Evolutionary conservation across 2,888 invertebrate species (phyloP), one percentile per base, ranked within the genome.

Genomic region (Heliconius hortense): DNA sequence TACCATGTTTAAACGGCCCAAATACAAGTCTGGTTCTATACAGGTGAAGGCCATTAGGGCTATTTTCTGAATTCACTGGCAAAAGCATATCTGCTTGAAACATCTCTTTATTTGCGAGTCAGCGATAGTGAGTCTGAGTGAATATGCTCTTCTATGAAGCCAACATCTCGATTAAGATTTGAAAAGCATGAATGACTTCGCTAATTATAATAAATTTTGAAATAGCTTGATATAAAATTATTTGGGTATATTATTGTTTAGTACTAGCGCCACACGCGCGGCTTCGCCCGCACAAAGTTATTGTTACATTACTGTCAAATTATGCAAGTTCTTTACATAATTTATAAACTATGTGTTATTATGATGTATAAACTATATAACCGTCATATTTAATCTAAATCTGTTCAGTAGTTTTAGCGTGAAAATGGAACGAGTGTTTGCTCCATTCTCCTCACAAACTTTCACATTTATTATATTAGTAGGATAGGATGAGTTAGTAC

Each of bases 101-200:
- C 70, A 71, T 71, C 60, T 24, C 60, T 71, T 71, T 71, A 71
- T 71, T 71, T 71, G 39, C 60, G 70, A 71, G 60, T 39, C 70
- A 66, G 24, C 35, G 64, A 66, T 71, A 60, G 39, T 68, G 48
- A 39, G 24, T 60, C 39, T 60, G 70, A 31, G 56, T 60, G 70
- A 60, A 60, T 71, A 71, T 59, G 35, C 39, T 66, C 39, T 71
- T 71, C 69, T 69, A 69, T 69, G 63, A 74, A 74, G 68, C 48
- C 68, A 63, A 39, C 53, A 74, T 74, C 64, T 70, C 74, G 74
- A 74, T 70, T 75, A 63, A 74, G 26, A 39, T 43, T 70, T 71
- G 70, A 74, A 74, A 70, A 64, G 69, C 35, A 56, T 64, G 26
- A 60, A 59, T 59, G 24, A 71, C 70, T 39, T 11, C 60, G 35